phyloP scores from a whole-genome alignment of 2,888 invertebrate species.

The Nebria salina region DNA sequence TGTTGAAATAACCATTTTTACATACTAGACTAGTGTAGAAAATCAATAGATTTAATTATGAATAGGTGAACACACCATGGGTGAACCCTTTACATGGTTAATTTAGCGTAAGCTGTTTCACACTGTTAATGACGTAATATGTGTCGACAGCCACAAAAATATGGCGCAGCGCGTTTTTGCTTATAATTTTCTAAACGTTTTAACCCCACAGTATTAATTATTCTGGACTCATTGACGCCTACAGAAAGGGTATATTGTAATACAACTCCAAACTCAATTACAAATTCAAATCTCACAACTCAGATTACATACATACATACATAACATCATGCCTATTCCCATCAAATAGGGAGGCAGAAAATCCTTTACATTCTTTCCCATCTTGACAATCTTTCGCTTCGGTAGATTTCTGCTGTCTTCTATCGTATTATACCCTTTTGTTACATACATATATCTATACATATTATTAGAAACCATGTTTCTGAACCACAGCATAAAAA shows the following conservation, averaged over 20 bases:
- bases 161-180: neutral
- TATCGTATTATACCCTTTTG: no score
- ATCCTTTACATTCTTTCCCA: no score
- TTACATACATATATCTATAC: no score
- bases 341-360: no score
- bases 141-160: constrained; percentile 11
- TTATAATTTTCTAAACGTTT: neutral
- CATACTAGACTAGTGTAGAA: constrained; percentile 11
- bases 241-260: neutral
- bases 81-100: constrained; percentile 38
- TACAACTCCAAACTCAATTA: no score
- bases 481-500: no score
- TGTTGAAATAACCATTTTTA: neutral
- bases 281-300: no score
- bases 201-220: neutral
- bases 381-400: no score
- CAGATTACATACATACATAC: no score
- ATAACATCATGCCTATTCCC: no score
- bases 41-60: constrained; percentile 42
- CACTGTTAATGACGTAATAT: constrained; percentile 16
- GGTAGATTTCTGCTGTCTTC: no score
- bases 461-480: no score
- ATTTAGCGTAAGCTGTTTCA: constrained; percentile 39
- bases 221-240: neutral
- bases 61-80: constrained; percentile 41